A percentile compares a stretch with the other conserved stretches of the same genome.
These are phyloP conservation scores for Agrypnus murinus DNA, from an alignment of 2,888 invertebrate genomes.

Conservation along the genomic window DNA sequence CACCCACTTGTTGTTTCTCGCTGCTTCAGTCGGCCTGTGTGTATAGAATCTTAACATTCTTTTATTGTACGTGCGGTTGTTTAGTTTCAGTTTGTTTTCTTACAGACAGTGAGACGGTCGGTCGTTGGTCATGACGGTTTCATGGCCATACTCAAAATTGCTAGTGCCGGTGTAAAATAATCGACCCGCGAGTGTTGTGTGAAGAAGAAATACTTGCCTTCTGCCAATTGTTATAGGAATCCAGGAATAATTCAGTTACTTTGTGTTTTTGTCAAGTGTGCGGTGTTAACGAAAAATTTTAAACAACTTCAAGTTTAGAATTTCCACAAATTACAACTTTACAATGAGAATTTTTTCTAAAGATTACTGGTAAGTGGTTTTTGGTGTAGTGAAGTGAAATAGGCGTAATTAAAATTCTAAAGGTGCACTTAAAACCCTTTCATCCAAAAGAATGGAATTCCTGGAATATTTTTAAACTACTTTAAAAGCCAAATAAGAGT, in stretches of 20 bases:
- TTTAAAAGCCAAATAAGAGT: too few species aligned
- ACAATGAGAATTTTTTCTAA: slow-evolving; percentile 66
- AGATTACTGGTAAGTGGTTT: slow-evolving; percentile 66
- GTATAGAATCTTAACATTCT: slow-evolving; percentile 54
- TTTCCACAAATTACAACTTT: too few species aligned
- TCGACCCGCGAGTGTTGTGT: too few species aligned
- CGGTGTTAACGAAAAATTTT: too few species aligned
- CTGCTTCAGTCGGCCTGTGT: slow-evolving; percentile 49
- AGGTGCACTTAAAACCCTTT: too few species aligned
- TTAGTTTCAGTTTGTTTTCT: slow-evolving; percentile 50
- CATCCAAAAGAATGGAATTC: too few species aligned
- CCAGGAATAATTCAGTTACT: too few species aligned
- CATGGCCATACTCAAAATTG: slow-evolving; percentile 43
- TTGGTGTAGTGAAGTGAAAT: background rate
- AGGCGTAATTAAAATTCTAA: background rate
- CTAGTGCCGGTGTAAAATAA: slow-evolving; percentile 29
- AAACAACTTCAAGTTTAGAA: too few species aligned
- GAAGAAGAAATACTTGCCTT: too few species aligned
- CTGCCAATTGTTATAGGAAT: too few species aligned
- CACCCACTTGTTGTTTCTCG: slow-evolving; percentile 58
- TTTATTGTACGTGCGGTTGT: slow-evolving; percentile 35
- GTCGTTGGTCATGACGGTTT: slow-evolving; percentile 46
- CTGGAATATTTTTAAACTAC: too few species aligned
- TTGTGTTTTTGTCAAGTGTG: too few species aligned
- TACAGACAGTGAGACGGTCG: slow-evolving; percentile 53